A percentile compares a stretch with the other conserved stretches of the same genome.
These are phyloP conservation scores for Urocolius indicus DNA, from an alignment of 2,113 vertebrate species.

Conservation along the genomic window DNA sequence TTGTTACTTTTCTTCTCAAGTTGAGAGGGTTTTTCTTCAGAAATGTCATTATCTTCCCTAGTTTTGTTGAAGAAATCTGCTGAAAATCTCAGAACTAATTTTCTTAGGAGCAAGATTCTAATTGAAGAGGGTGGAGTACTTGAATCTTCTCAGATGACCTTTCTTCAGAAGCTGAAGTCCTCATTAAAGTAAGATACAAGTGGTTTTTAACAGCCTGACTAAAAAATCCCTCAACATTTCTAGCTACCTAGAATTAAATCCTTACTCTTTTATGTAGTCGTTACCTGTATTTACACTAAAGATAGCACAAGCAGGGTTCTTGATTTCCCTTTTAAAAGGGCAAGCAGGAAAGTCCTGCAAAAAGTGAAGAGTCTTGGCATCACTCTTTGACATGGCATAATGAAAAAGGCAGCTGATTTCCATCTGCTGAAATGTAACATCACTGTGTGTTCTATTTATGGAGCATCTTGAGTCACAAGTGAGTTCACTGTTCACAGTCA, in stretches of 20 bases:
- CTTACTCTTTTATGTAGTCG: background rate
- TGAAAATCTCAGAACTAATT: background rate
- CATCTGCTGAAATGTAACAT: conserved; percentile 12
- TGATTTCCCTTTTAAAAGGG: background rate
- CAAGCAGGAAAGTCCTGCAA: background rate
- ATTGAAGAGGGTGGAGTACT: background rate
- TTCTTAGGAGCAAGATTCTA: background rate
- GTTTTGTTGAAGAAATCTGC: background rate
- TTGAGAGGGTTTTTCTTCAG: background rate
- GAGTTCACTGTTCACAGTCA: background rate
- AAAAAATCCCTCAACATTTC: background rate
- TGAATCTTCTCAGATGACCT: background rate
- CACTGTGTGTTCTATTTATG: background rate
- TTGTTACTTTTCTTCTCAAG: background rate
- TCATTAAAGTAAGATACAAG: background rate
- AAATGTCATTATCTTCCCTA: background rate
- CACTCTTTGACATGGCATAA: background rate
- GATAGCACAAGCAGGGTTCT: background rate
- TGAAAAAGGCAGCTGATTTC: background rate
- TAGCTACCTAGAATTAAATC: background rate
- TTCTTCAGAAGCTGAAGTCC: background rate
- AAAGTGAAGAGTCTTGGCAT: background rate
- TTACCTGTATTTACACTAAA: background rate
- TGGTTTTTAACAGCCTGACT: background rate
- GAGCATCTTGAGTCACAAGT: background rate